Percentiles rank a stretch among this genome's conserved stretches.
Conservation (phyloP, 2,888 invertebrate genomes). For the Physocephala rufipes region DNA sequence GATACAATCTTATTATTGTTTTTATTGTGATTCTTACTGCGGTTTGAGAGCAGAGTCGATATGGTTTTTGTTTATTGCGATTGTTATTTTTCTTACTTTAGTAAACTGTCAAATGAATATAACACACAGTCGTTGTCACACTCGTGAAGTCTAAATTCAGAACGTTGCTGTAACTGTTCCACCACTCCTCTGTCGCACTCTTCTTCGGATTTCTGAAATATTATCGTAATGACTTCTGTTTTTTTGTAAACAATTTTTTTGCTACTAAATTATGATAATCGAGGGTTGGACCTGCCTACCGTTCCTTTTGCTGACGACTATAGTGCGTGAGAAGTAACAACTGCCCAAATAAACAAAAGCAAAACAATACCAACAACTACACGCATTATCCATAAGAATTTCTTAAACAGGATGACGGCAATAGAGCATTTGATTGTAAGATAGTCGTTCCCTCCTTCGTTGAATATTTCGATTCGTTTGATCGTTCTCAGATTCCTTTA, state of each 20-base stretch:
- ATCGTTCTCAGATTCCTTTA: no score
- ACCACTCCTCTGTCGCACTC: neutral
- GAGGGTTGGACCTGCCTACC: neutral
- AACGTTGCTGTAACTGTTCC: neutral
- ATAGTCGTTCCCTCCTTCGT: no score
- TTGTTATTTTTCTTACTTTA: neutral
- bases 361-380: no score
- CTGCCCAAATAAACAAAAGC: neutral
- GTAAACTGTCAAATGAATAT: neutral
- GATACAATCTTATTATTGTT: no score
- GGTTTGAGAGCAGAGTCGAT: no score
- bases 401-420: no score
- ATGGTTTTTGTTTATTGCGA: neutral
- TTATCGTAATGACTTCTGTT: neutral
- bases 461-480: no score
- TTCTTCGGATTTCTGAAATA: neutral
- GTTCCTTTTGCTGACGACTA: neutral
- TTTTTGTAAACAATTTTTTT: neutral
- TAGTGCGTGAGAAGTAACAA: neutral
- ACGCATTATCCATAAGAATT: no score
- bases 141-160: neutral
- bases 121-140: neutral
- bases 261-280: conserved; percentile 1
- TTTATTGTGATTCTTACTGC: no score
- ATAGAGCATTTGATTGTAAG: no score